A percentile compares a stretch with the other conserved stretches of the same genome.
phyloP scores from a whole-genome alignment of 2,888 invertebrate species.

The Euzophera pinguis region DNA sequence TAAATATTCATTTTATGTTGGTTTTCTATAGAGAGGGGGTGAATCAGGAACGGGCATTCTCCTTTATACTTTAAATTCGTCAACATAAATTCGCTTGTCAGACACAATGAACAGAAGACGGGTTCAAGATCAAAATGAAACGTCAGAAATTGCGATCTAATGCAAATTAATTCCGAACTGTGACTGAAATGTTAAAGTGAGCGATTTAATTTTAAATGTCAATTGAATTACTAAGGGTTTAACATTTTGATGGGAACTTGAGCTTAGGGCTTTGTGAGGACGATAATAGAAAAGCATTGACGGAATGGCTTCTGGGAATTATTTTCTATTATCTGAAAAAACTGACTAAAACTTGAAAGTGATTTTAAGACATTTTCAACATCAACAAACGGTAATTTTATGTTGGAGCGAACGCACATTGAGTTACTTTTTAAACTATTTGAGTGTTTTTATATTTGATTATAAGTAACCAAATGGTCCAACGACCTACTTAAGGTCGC shows the following conservation, averaged over 20 bases:
- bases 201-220: conserved; percentile 4
- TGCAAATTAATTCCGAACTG: background rate
- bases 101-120: background rate
- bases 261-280: background rate
- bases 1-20: background rate
- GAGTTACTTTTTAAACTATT: too few relatives aligned
- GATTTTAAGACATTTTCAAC: too few relatives aligned
- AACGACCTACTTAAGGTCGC: too few relatives aligned
- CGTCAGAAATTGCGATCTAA: conserved; percentile 1
- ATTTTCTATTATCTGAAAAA: background rate
- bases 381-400: too few relatives aligned
- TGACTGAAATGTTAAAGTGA: conserved; percentile 2
- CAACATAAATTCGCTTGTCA: background rate
- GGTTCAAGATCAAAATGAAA: background rate
- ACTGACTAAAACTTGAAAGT: too few relatives aligned
- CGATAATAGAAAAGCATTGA: too few relatives aligned
- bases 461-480: too few relatives aligned
- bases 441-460: too few relatives aligned
- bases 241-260: background rate
- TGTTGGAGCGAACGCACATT: too few relatives aligned
- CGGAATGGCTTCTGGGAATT: background rate
- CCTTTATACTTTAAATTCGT: background rate
- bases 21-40: background rate
- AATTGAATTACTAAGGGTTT: background rate
- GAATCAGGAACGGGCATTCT: background rate